Evolutionary conservation across 2,797 vertebrate species (phyloP).

Genomic region (Pelodytes ibericus): DNA sequence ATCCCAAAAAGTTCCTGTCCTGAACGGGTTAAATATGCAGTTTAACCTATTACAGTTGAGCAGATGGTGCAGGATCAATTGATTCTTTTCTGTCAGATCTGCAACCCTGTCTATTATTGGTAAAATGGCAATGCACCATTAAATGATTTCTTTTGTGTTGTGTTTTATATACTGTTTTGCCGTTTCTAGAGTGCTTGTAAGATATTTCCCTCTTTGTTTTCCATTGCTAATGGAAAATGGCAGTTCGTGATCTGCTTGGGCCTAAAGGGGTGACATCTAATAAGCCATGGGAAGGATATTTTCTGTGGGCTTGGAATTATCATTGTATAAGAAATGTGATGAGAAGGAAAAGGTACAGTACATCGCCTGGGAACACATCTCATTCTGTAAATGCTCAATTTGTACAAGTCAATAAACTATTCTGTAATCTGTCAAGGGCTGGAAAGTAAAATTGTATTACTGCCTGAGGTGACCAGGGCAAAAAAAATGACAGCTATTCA

Average conservation of each 20-base stretch:
- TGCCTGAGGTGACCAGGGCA: constrained; percentile 30
- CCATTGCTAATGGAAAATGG: constrained; percentile 40
- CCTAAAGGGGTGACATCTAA: constrained; percentile 45
- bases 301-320: constrained; percentile 39
- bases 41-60: too few relatives aligned
- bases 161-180: not conserved
- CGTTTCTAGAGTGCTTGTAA: constrained; percentile 28
- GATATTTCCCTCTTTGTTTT: constrained; percentile 51
- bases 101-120: too few relatives aligned
- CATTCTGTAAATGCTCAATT: constrained; percentile 55
- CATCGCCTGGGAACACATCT: constrained; percentile 46
- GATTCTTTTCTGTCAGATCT: too few relatives aligned
- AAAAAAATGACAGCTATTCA: constrained; percentile 42
- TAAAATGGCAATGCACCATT: too few relatives aligned
- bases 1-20: too few relatives aligned
- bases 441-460: constrained; percentile 42
- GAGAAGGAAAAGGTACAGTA: constrained; percentile 39
- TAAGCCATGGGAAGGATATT: constrained; percentile 48
- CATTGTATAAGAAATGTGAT: constrained; percentile 39
- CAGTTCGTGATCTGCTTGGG: constrained; percentile 41
- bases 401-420: constrained; percentile 54
- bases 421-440: constrained; percentile 52
- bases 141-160: too few relatives aligned
- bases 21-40: too few relatives aligned
- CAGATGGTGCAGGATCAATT: too few relatives aligned